A percentile compares a stretch with the other conserved stretches of the same genome.
Conservation (phyloP, 2,113 vertebrate species). For the Oreochromis spilurus region DNA sequence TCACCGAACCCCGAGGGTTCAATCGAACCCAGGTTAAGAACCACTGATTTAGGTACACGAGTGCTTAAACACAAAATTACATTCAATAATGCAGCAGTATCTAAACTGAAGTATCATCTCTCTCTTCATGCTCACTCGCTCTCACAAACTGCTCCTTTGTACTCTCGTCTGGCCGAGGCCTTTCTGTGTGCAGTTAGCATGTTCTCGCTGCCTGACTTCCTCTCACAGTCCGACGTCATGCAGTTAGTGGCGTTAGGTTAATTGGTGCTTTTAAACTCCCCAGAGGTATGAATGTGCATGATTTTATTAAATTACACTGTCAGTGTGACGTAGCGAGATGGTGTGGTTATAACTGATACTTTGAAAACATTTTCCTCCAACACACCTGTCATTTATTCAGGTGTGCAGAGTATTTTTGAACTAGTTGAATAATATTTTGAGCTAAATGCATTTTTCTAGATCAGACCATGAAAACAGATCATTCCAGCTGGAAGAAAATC, state of each 20-base stretch:
- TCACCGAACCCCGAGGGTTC: no score
- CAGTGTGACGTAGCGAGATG: background rate
- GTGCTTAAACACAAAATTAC: background rate
- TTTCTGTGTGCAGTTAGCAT: background rate
- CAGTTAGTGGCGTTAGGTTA: background rate
- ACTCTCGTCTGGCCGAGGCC: background rate
- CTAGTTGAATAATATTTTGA: background rate
- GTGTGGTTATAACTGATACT: background rate
- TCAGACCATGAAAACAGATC: background rate
- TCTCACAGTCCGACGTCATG: fast-evolving
- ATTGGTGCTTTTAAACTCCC: background rate
- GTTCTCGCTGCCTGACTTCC: background rate
- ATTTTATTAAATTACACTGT: background rate
- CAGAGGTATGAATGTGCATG: background rate
- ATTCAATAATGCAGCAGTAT: background rate
- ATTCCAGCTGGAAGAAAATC: background rate
- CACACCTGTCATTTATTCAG: background rate
- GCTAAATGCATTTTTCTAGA: background rate
- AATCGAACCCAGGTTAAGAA: no score
- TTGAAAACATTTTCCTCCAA: background rate
- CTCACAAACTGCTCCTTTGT: background rate
- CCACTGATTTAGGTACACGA: background rate
- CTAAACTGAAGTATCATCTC: background rate
- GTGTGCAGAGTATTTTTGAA: background rate
- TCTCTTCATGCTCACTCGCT: background rate